Evolutionary conservation across 2,113 vertebrate species (phyloP).

Genomic region (Caloenas nicobarica): DNA sequence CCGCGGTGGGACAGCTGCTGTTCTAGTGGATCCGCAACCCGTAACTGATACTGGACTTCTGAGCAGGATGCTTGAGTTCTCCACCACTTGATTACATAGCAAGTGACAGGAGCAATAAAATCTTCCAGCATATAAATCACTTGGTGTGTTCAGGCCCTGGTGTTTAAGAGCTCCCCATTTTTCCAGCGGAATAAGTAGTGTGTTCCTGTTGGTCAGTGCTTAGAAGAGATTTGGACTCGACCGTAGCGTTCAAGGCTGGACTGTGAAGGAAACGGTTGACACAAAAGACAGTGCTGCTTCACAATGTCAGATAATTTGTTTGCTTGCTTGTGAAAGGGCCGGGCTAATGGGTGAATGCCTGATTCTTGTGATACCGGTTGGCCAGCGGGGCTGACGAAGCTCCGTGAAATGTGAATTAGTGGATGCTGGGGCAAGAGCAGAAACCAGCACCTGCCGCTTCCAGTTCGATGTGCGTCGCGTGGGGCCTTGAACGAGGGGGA

Average conservation of each 20-base stretch:
- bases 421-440: background rate
- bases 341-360: background rate
- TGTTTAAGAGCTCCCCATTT: background rate
- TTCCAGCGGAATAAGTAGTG: background rate
- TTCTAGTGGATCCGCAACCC: background rate
- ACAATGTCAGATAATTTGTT: accelerated
- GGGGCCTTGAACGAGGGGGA: background rate
- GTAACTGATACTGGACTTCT: background rate
- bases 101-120: background rate
- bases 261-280: background rate
- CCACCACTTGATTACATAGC: accelerated
- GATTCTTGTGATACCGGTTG: background rate
- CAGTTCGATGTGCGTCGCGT: accelerated
- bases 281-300: background rate
- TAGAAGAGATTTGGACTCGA: background rate
- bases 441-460: background rate
- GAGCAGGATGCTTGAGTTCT: background rate
- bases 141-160: background rate
- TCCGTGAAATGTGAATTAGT: background rate
- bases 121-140: background rate
- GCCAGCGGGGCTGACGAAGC: background rate
- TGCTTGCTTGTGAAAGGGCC: background rate
- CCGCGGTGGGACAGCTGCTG: background rate
- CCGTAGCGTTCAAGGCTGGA: background rate
- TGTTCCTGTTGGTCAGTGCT: background rate